A percentile compares a stretch with the other conserved stretches of the same genome.
Conservation (phyloP, 2,888 invertebrate species). For the Psylliodes chrysocephalus region DNA sequence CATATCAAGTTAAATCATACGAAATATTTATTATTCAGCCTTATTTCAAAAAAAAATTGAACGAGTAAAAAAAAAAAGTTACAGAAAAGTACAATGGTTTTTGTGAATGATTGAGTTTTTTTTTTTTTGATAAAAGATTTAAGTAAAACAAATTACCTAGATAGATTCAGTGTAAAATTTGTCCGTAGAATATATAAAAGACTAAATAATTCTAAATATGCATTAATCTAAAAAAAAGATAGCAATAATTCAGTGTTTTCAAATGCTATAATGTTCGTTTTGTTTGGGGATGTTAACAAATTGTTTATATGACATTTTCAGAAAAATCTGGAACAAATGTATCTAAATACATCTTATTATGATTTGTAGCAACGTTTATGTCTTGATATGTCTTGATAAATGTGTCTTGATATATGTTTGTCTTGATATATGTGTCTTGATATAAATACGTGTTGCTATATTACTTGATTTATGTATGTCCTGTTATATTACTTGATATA, state of each 20-base stretch:
- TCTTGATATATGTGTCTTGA: too few species aligned
- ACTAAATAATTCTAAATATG: constrained; percentile 57
- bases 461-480: too few species aligned
- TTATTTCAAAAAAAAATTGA: constrained; percentile 32
- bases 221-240: constrained; percentile 53
- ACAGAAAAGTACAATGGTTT: constrained; percentile 43
- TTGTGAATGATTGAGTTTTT: constrained; percentile 26
- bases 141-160: constrained; percentile 48
- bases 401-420: too few species aligned
- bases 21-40: constrained; percentile 41
- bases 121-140: constrained; percentile 33
- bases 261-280: constrained; percentile 29
- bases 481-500: too few species aligned
- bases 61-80: constrained; percentile 30
- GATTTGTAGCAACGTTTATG: too few species aligned
- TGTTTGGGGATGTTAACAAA: constrained; percentile 32
- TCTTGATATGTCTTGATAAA: too few species aligned
- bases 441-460: too few species aligned
- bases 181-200: constrained; percentile 57
- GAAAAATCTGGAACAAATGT: constrained; percentile 18
- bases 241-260: constrained; percentile 61
- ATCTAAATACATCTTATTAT: too few species aligned
- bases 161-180: constrained; percentile 55
- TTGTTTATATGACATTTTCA: constrained; percentile 18
- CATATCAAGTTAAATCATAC: constrained; percentile 51